Base-by-base conservation (phyloP, 1,140 invertebrate genomes). In the Caerostris darwini region DNA sequence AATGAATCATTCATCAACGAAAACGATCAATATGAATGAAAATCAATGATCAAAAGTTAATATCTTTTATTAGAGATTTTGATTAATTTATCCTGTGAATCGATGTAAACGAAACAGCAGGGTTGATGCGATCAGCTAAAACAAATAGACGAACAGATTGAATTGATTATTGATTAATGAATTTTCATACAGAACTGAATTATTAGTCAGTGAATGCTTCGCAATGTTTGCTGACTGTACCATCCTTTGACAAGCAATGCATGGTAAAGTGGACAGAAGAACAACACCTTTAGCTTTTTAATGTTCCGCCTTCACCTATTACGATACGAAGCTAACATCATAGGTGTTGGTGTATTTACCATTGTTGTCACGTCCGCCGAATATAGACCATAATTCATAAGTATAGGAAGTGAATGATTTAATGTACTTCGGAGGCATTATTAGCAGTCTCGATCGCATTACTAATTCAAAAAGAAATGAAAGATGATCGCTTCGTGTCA, bases 381-480 rank as follows among this genome's bases (percentile, higher is more conserved):
- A 81, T 94, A 89, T 94, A 94, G 92, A 64, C 92, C 85, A 89
- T 94, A 77, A 88, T 89, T 94, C 85, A 94, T 88, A 94, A 94
- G 77, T 94, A 94, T 94, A 94, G 92, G 77, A 61, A 67, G 53
- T n/a, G 69, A 89, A 57, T 94, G 92, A 94, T 94, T 94, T 93
- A 93, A 50, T 69, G 83, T 83, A 69, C 83, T 86, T 88, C 54
- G 64, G 92, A 64, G 17, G 64, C 56, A 77, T 88, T 94, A 88
- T 81, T 88, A 81, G 69, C 61, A 82, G 83, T 54, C 82, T 71
- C 7, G 12, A 7, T 50, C 56, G n/a, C 53, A 89, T 94, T 94
- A 94, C 81, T 94, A 87, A 94, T 94, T 94, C 92, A 81, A 58
- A 89, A 88, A 94, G 92, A 61, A 94, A 94, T 94, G 86, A 94